These are phyloP conservation scores for Parasteatoda tepidariorum DNA, from an alignment of 1,140 invertebrate species.

Conservation along the genomic window DNA sequence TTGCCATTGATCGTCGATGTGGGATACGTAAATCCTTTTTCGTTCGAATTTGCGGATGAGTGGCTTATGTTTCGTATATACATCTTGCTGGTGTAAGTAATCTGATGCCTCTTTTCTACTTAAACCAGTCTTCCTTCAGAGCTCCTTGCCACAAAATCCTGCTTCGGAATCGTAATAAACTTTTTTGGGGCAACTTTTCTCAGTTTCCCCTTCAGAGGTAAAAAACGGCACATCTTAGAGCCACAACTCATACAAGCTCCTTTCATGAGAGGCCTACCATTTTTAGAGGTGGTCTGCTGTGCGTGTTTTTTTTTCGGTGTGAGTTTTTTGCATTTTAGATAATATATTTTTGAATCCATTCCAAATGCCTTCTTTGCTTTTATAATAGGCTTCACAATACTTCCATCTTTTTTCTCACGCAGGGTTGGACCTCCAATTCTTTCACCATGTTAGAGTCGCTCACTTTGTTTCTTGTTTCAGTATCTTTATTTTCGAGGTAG, in stretches of 20 bases:
- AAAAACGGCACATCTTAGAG: constrained; percentile 30
- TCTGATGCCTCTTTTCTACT: constrained; percentile 2
- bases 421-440: constrained; percentile 16
- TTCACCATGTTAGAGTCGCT: constrained; percentile 65
- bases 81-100: constrained; percentile 51
- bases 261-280: constrained; percentile 6
- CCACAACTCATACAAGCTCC: constrained; percentile 9
- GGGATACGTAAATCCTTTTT: constrained; percentile 63
- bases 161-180: no score
- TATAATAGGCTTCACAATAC: constrained; percentile 34
- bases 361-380: constrained; percentile 35
- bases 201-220: background rate
- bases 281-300: constrained; percentile 6
- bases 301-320: background rate
- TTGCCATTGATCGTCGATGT: constrained; percentile 66
- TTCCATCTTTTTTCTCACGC: background rate
- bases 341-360: constrained; percentile 10
- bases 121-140: background rate
- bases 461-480: constrained; percentile 65
- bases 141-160: no score
- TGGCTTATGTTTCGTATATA: constrained; percentile 61
- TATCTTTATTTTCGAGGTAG: constrained; percentile 66
- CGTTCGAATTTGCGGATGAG: constrained; percentile 41
- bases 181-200: background rate
- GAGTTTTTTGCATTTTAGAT: constrained; percentile 40